phyloP scores from a whole-genome alignment of 2,797 vertebrate genomes.

The Rhynchonycteris naso region DNA sequence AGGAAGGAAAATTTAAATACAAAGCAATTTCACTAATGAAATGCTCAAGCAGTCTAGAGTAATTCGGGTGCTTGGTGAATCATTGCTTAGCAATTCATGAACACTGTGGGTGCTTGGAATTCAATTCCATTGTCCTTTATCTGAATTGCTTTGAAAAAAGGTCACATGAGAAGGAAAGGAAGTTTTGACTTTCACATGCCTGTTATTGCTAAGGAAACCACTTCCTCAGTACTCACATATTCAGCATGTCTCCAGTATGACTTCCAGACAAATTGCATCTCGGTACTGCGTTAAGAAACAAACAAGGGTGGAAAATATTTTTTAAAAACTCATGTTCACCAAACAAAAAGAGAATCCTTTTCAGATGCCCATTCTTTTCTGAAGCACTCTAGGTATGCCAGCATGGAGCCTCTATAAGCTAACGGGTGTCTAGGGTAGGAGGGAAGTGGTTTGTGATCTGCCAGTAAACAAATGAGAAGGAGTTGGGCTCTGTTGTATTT shows the following conservation, averaged over 20 bases:
- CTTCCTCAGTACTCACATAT: conserved; percentile 86
- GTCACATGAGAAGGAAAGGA: conserved; percentile 88
- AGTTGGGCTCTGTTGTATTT: conserved; percentile 49
- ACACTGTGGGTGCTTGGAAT: conserved; percentile 85
- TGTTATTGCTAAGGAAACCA: conserved; percentile 88
- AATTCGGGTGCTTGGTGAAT: conserved; percentile 76
- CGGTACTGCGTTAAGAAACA: conserved; percentile 77
- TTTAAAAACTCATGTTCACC: conserved; percentile 64
- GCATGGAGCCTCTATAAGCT: conserved; percentile 56
- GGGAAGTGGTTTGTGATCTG: conserved; percentile 60
- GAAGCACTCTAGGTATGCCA: conserved; percentile 29
- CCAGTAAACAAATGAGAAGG: conserved; percentile 66
- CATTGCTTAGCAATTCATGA: conserved; percentile 77
- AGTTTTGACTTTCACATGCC: conserved; percentile 89
- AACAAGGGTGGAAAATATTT: conserved; percentile 80
- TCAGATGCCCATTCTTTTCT: conserved; percentile 51
- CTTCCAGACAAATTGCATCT: conserved; percentile 81
- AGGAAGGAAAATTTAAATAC: conserved; percentile 71
- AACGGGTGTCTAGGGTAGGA: conserved; percentile 54
- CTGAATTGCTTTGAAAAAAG: conserved; percentile 86
- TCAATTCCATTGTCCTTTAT: conserved; percentile 84
- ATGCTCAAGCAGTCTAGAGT: conserved; percentile 76
- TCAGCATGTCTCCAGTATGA: conserved; percentile 84
- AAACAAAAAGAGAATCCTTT: conserved; percentile 69
- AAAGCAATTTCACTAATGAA: conserved; percentile 80